A percentile compares a stretch with the other conserved stretches of the same genome.
Conservation (phyloP, 2,888 invertebrate species). For the Polymixis flavicincta region DNA sequence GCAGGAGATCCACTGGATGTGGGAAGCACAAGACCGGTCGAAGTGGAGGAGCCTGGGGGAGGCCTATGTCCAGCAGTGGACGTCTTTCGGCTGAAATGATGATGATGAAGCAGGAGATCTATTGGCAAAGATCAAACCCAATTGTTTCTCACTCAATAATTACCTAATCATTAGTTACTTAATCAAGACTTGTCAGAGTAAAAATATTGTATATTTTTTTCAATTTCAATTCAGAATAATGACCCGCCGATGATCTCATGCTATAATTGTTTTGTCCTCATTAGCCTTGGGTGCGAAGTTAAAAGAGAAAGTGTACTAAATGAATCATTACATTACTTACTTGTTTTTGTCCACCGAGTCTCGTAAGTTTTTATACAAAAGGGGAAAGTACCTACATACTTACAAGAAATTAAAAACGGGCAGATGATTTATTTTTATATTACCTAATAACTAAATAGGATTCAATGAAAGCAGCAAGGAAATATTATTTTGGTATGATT, state of each 20-base stretch:
- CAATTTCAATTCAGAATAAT: constrained; percentile 55
- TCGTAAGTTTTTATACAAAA: constrained; percentile 39
- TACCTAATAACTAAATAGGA: not conserved
- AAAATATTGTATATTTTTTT: constrained; percentile 17
- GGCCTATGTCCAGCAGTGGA: no score
- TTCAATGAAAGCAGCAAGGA: not conserved
- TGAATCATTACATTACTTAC: constrained; percentile 71
- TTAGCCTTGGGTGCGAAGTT: constrained; percentile 68
- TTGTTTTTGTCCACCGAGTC: constrained; percentile 46
- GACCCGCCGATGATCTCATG: constrained; percentile 57
- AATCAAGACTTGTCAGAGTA: not conserved
- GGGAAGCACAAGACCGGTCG: no score
- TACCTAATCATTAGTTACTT: no score
- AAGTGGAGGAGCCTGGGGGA: no score
- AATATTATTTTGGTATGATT: constrained; percentile 24
- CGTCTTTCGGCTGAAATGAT: no score
- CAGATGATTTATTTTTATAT: no score
- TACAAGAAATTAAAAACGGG: not conserved
- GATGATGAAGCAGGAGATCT: not conserved
- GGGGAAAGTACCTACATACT: constrained; percentile 31
- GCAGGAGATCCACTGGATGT: no score
- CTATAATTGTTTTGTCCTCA: constrained; percentile 72
- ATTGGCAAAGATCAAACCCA: not conserved
- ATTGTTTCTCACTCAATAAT: no score
- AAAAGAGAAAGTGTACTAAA: constrained; percentile 74